phyloP scores from a whole-genome alignment of 92 coral and sea anemone species.

The Epizoanthus fatuus region DNA sequence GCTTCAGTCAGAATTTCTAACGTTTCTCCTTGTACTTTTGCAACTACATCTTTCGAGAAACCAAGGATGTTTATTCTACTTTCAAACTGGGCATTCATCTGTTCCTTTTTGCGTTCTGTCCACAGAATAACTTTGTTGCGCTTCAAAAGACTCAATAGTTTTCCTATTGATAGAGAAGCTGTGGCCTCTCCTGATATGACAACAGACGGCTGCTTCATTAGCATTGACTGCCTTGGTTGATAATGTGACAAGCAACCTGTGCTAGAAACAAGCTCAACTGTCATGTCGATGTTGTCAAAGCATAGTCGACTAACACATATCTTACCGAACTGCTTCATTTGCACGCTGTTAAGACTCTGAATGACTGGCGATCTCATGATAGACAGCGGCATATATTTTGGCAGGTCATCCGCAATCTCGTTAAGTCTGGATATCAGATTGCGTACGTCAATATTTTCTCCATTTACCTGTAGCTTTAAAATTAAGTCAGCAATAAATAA shows the following conservation, averaged over 20 bases:
- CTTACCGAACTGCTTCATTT: not conserved
- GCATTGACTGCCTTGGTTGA: not conserved
- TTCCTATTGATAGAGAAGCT: not conserved
- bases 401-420: not conserved
- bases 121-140: not conserved
- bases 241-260: not conserved
- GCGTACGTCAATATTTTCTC: not conserved
- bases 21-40: not conserved
- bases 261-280: conserved; percentile 19
- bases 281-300: conserved; percentile 26
- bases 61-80: not conserved
- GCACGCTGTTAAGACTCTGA: conserved; percentile 19
- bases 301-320: conserved; percentile 42
- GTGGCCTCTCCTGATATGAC: not conserved
- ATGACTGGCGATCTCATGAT: conserved; percentile 1
- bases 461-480: not conserved
- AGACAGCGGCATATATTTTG: not conserved
- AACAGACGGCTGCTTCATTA: not conserved
- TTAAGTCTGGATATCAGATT: conserved; percentile 1
- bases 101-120: not conserved
- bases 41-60: not conserved
- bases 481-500: not conserved
- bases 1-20: not conserved
- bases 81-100: not conserved
- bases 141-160: not conserved